Evolutionary conservation across 2,888 invertebrate species (phyloP), one percentile per base, ranked within the genome.

Genomic region (Lordiphosa fenestrarum): DNA sequence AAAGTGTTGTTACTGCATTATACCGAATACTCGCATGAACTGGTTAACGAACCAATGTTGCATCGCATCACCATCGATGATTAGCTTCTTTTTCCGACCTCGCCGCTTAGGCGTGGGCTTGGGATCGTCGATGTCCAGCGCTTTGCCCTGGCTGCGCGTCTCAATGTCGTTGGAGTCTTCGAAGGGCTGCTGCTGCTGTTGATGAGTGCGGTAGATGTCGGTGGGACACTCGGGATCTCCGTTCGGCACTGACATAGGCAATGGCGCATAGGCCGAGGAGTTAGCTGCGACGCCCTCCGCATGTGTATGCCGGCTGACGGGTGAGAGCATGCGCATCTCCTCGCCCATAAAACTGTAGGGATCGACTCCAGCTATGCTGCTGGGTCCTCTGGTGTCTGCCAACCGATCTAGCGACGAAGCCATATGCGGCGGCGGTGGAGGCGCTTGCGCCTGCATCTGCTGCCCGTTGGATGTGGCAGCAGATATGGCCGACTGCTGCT

Each of bases 271-370:
- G 10, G 37, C 61, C 1, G 62, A 46, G 6, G 35, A 9, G 10
- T 50, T 10, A 23, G 37, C 44, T 30, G 47, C 6, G 12, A 47
- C 36, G 7, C 12, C 42, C 1, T 63, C 51, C 12, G 15, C 36
- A 47, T 47, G 42, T 12, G 63, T 48, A 15, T 42, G 50, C 6
- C 47, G 56, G 38, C 48, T 44, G 6, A 54, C 53, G 48, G 78
- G 68, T 5, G 87, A 76, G 51, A 82, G 70, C 53, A 86, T 69
- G 1, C 85, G 84, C 61, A 88, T 81, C 53, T 95, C 95, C 86
- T 95, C 95, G 88, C 95, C 95, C 68, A 96, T 95, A 90, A 96
- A 96, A 85, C 94, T 95, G 89, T 96, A 96, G 3, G 95, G 95
- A 89, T 95, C 95, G 6, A 66, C 60, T 7, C 39, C 50, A 51